Base-by-base conservation (phyloP, 64 coral and sea anemone species). In the Montipora cactus region DNA sequence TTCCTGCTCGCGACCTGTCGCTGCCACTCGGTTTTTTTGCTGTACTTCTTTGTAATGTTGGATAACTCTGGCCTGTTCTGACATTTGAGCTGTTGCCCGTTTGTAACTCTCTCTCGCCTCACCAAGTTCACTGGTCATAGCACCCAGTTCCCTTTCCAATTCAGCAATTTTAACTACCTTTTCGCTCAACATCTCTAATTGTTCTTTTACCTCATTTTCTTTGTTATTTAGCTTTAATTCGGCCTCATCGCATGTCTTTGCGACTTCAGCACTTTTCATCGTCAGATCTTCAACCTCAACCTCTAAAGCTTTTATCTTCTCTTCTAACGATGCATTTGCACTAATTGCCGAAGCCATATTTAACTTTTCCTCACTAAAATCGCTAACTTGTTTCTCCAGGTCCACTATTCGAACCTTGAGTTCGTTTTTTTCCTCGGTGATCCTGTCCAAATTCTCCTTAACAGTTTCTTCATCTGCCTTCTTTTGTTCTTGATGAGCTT, bases 51-150 rank as follows among this genome's bases (percentile, higher is more conserved):
- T 89, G 10, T 94, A 77, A 19, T 94, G 92, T 66, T 97, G 83
- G 45, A 97, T 95, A 21, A 94, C 88, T 47, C 18, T 86, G 45
- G 78, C 91, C 67, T 97, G 92, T 79, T 97, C 92, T 12, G 78
- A 64, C 2, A 94, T 61, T 11, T 84, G 66, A 66, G 59, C 83
- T n/a, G 78, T 71, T 61, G 90, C 90, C 46, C 83, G 75, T 2
- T 97, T 85, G 25, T 89, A 72, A 79, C 75, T 74, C 22, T 44
- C 71, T 67, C 72, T 85, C 1, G 88, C 44, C 14, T 83, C 69
- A 12, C 6, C 46, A 28, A 95, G 80, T 49, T 95, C 93, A 20
- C 62, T 85, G 1, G 20, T 85, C 8, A 49, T 64, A 18, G 64
- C 82, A 46, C 1, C 16, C 3, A 71, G 46, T n/a, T 85, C 18